Evolutionary conservation across 2,888 invertebrate species (phyloP), one percentile per base, ranked within the genome.

Genomic region (Perithous albicinctus): DNA sequence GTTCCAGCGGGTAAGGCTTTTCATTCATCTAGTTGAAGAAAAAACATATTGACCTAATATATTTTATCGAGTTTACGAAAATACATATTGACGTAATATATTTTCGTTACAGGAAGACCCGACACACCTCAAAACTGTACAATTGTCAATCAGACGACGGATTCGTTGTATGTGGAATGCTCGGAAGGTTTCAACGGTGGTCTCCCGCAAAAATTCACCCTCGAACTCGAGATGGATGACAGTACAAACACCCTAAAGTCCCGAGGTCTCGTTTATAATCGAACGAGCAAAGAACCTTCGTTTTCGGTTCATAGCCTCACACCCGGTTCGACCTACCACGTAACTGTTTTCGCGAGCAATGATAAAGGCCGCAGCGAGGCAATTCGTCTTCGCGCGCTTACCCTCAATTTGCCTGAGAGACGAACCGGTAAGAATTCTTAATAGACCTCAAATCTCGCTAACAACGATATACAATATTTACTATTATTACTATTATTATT

Each of bases 151-250:
- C 96, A 96, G 92, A 96, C 96, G 35, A 95, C 95, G 77, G 95
- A 95, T 85, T 95, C 96, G 35, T 93, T 97, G 86, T 95, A 95
- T 92, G 95, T 96, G 84, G 96, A 96, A 91, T 97, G 96, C 92
- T 92, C 94, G 26, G 96, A 96, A 89, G 96, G 96, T 78, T 96
- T 96, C 93, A 96, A 96, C 91, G 96, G 96, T 15, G 96, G 96
- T 54, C 93, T 96, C 79, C 94, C 94, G 82, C 96, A 96, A 92
- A 94, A 95, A 91, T 96, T 96, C 92, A 94, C 95, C 85, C 95
- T 96, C 93, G 96, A 96, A 93, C 95, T 96, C 82, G 93, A 93
- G 82, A 86, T 89, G n/a, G 90, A 90, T 69, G 63, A 84, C 4
- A 77, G 73, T 20, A 81, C 86, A 12, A 95, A 94, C 93, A 94